Evolutionary conservation across 2,888 invertebrate genomes (phyloP), one percentile per base, ranked within the genome.

Genomic region (Diaprepes abbreviatus): DNA sequence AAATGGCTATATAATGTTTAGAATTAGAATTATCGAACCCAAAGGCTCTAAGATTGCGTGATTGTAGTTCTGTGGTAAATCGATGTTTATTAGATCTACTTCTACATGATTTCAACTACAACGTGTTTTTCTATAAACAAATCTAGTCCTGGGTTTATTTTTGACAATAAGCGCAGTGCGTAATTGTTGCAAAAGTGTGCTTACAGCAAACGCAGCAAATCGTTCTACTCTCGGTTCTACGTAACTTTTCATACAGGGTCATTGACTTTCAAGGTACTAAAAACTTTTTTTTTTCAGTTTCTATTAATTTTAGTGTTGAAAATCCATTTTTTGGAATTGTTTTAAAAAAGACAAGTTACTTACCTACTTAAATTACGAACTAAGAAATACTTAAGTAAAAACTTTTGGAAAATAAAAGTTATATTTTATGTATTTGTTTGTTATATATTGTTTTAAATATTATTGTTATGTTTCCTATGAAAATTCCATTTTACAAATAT

Each of bases 391-490:
- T 4, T 19, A 21, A 24, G 24, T 17, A 6, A 55, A 55, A 35
- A 6, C 1, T 24, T 38, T 55, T 24, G n/a, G n/a, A 38, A 21
- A 55, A 38, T 55, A 24, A 38, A 55, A 38, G 24, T 12, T 55
- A 24, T 21, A 33, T 55, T 35, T 54, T 45, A 36, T 52, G 36
- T 50, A 50, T 50, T 48, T 62, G 31, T 17, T 35, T 60, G 35
- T 54, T 38, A 38, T 52, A 52, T 66, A 59, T 66, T 66, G 63
- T 63, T 66, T 59, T 52, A 50, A 59, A 66, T 66, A 52, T 66
- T 55, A 55, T 66, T 58, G 36, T 66, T 66, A 54, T 64, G 19
- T 55, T 50, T 58, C 40, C 10, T 52, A 38, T 16, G 40, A 52
- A 24, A 59, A 59, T 45, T 59, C 33, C 59, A 45, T 63, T 63